These are phyloP conservation scores for Linyphia triangularis DNA, from an alignment of 2,888 invertebrate genomes.

Conservation along the genomic window DNA sequence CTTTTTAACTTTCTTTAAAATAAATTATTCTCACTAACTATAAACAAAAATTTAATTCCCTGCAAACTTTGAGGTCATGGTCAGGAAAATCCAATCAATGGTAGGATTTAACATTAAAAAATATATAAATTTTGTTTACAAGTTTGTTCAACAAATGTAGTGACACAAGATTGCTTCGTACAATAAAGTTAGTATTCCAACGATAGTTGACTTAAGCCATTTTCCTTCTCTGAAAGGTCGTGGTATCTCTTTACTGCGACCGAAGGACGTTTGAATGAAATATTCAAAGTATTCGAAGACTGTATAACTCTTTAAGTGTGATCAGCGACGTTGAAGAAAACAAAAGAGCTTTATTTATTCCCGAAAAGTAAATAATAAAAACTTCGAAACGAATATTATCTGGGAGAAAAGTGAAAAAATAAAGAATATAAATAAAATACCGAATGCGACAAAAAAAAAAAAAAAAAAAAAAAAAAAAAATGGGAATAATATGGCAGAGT, in stretches of 20 bases:
- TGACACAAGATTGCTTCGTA: no score
- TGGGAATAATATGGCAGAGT: slow-evolving; percentile 62
- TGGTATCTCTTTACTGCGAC: neutral
- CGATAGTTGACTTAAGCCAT: neutral
- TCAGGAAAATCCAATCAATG: no score
- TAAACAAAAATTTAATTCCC: no score
- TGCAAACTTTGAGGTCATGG: no score
- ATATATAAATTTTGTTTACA: no score
- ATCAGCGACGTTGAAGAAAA: slow-evolving; percentile 57
- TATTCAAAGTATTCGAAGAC: slow-evolving; percentile 67
- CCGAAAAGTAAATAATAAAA: slow-evolving; percentile 58
- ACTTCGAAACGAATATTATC: slow-evolving; percentile 46
- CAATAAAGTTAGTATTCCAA: no score
- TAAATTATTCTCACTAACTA: no score
- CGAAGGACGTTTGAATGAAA: slow-evolving; percentile 64
- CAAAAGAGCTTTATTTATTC: slow-evolving; percentile 65
- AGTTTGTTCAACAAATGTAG: no score
- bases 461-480: slow-evolving; percentile 1
- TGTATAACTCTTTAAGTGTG: slow-evolving; percentile 63
- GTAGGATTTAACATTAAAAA: no score
- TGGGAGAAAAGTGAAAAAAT: slow-evolving; percentile 46
- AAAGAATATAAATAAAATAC: slow-evolving; percentile 45
- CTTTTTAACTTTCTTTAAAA: no score
- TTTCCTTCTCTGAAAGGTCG: neutral
- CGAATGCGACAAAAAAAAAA: neutral